Base-by-base conservation (phyloP, 1,140 invertebrate species). In the Diachasma alloeum region DNA sequence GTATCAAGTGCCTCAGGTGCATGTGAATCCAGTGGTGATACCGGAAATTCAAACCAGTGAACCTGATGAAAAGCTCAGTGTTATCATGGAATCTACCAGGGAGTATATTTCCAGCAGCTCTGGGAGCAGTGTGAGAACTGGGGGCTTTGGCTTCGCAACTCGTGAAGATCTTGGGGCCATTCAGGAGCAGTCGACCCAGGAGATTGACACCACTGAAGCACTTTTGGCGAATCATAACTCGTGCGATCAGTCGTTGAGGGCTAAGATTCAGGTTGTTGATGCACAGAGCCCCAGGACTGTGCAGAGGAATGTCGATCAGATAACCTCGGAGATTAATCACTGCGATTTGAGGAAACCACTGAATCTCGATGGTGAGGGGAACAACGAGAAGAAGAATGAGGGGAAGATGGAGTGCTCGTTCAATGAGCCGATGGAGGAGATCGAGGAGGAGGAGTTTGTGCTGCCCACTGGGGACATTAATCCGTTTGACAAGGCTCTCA, bases 401-500 rank as follows among this genome's bases (percentile, higher is more conserved):
- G 80, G 83, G 15, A 71, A 83, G 0, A 88, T 89, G 87, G 87
- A 89, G 2, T 89, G 82, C 17, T 84, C 87, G 6, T 84, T 86
- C n/a, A 80, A 85, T 2, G 88, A 88, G 56, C 85, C 87, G 0
- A 89, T 89, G 86, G 87, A 88, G 24, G 75, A 81, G 69, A 81
- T 81, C 4, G 85, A 88, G 10, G 83, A 87, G 36, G 85, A 88
- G 73, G 80, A 80, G 26, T 87, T 86, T 39, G 81, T 85, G 46
- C 76, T 88, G n/a, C 86, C 87, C n/a, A 77, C 80, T 0, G 86
- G 82, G 36, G 82, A 88, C 39, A 86, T 89, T 66, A 86, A 92
- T 89, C 91, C 91, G 15, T 92, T 92, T 77, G 89, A 90, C 71
- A 85, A 88, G 67, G 83, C 80, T 39, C 78, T 92, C 8, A 91